A percentile compares a stretch with the other conserved stretches of the same genome.
Evolutionary conservation across 2,113 vertebrate species (phyloP).

Genomic region (Lophotis ruficrista): DNA sequence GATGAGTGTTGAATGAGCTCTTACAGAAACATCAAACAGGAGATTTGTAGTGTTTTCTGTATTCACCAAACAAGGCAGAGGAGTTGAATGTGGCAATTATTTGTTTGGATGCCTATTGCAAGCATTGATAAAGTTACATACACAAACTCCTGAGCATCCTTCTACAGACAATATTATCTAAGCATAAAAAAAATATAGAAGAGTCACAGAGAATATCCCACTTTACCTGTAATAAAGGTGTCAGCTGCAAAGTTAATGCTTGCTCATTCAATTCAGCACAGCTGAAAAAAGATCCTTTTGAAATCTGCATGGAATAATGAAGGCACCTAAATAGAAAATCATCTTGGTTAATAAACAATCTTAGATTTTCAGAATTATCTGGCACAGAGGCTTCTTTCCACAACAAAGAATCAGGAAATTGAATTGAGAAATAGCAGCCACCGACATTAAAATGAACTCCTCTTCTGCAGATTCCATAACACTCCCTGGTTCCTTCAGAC

Average conservation of each 20-base stretch:
- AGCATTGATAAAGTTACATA: not conserved
- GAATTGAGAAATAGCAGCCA: too few relatives aligned
- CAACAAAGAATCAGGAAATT: too few relatives aligned
- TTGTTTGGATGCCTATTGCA: not conserved
- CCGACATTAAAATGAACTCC: too few relatives aligned
- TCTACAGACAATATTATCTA: not conserved
- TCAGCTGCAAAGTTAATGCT: slow-evolving; percentile 63
- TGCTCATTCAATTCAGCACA: slow-evolving; percentile 67
- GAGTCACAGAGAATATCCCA: not conserved
- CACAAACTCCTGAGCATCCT: not conserved
- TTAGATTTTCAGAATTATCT: too few relatives aligned
- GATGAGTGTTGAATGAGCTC: not conserved
- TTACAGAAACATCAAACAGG: not conserved
- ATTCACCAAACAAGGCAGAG: not conserved
- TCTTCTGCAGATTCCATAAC: too few relatives aligned
- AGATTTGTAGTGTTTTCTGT: not conserved
- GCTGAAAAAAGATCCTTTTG: not conserved
- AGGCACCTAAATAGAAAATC: too few relatives aligned
- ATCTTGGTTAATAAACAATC: too few relatives aligned
- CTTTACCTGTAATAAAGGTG: slow-evolving; percentile 67
- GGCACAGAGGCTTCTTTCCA: too few relatives aligned
- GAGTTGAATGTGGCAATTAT: not conserved
- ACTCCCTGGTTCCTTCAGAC: too few relatives aligned
- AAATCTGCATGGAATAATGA: too few relatives aligned
- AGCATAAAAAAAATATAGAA: not conserved